These are phyloP conservation scores for Erannis defoliaria DNA, from an alignment of 2,888 invertebrate species.

Conservation along the genomic window DNA sequence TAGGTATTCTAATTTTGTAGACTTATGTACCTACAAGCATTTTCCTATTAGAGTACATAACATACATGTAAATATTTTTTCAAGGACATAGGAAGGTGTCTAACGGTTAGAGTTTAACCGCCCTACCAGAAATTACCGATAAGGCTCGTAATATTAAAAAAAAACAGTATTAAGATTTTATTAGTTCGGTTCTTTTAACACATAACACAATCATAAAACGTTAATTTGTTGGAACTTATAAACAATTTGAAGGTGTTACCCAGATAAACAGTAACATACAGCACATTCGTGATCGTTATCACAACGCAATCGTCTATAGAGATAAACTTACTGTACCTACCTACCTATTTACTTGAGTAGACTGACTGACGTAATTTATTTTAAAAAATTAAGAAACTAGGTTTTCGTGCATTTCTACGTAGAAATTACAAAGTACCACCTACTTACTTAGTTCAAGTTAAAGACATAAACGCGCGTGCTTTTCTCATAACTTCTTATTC, in stretches of 20 bases:
- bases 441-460: conserved; percentile 2
- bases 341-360: background rate
- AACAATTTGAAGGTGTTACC: background rate
- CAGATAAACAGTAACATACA: conserved; percentile 11
- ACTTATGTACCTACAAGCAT: too few species aligned
- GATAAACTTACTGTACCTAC: conserved; percentile 6
- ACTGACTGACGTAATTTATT: background rate
- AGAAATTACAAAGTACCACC: background rate
- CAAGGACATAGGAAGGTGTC: background rate
- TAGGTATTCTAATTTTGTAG: too few species aligned
- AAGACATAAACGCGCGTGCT: conserved; percentile 35
- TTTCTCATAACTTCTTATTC: conserved; percentile 10
- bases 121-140: background rate
- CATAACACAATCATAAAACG: background rate
- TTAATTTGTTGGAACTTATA: background rate
- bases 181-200: background rate
- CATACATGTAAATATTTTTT: background rate
- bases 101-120: background rate
- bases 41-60: too few species aligned
- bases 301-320: conserved; percentile 7
- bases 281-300: conserved; percentile 18
- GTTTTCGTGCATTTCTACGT: background rate
- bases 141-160: background rate
- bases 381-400: background rate
- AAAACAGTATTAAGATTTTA: background rate